Conservation (phyloP, 1,140 invertebrate genomes). For the Subanguina moxae region DNA sequence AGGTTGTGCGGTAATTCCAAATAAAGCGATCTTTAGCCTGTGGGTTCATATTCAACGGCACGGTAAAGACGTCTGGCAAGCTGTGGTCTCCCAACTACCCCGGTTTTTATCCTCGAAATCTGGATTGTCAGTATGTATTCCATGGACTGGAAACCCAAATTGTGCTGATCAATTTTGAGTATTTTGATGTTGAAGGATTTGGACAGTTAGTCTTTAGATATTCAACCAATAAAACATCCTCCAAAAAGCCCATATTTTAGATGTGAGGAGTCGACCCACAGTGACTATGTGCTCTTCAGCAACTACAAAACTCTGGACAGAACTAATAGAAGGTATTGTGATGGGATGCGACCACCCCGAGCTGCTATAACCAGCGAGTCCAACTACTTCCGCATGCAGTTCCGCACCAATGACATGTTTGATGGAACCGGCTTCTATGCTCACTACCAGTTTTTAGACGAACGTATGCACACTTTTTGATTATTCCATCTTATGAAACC, state of each 20-base stretch:
- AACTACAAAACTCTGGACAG: slow-evolving; percentile 81
- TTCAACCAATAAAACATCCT: no score
- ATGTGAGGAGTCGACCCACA: slow-evolving; percentile 77
- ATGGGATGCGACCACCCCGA: slow-evolving; percentile 63
- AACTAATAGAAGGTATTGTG: slow-evolving; percentile 80
- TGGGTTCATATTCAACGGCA: slow-evolving; percentile 67
- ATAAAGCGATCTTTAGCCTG: slow-evolving; percentile 60
- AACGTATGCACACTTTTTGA: slow-evolving; percentile 36
- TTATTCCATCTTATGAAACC: no score
- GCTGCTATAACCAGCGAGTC: slow-evolving; percentile 72
- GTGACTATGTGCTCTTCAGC: slow-evolving; percentile 88
- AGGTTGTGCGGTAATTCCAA: no score
- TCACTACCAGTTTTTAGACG: slow-evolving; percentile 72
- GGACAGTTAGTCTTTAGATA: slow-evolving; percentile 67
- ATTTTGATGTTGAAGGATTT: slow-evolving; percentile 86
- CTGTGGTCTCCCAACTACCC: slow-evolving; percentile 88
- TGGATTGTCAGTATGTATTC: slow-evolving; percentile 90
- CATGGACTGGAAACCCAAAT: slow-evolving; percentile 75
- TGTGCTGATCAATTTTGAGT: slow-evolving; percentile 78
- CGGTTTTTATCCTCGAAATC: slow-evolving; percentile 81
- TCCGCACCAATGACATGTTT: slow-evolving; percentile 83
- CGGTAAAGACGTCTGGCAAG: slow-evolving; percentile 71
- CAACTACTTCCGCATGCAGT: slow-evolving; percentile 83
- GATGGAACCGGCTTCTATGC: slow-evolving; percentile 89
- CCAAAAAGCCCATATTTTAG: slow-evolving; percentile 62